These are phyloP conservation scores for Globia sparganii DNA, from an alignment of 2,888 invertebrate species.

Conservation along the genomic window DNA sequence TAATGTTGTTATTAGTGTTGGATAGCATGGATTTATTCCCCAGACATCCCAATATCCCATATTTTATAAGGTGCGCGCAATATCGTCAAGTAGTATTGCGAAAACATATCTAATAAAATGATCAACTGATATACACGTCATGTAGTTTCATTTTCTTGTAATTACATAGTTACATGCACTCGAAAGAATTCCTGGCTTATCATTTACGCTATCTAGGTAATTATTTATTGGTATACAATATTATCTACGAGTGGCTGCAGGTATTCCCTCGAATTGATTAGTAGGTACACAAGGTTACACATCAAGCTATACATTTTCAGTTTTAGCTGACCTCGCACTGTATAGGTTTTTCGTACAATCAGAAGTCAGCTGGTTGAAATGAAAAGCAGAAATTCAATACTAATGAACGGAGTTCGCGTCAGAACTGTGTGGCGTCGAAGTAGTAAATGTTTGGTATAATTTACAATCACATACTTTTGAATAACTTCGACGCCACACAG, in stretches of 20 bases:
- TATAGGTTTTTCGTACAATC: no score
- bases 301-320: no score
- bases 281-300: no score
- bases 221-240: conserved; percentile 9
- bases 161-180: conserved; percentile 26
- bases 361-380: no score
- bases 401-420: no score
- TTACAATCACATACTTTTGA: no score
- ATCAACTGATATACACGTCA: conserved; percentile 7
- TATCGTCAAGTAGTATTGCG: not conserved
- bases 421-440: no score
- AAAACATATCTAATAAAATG: conserved; percentile 5
- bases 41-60: not conserved
- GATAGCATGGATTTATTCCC: not conserved
- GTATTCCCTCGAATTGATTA: conserved; percentile 51
- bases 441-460: no score
- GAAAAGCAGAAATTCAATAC: no score
- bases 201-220: conserved; percentile 30
- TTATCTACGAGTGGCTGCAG: conserved; percentile 42
- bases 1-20: not conserved
- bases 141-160: conserved; percentile 11
- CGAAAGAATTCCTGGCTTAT: conserved; percentile 37
- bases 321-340: no score
- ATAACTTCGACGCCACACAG: no score
- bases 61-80: not conserved